phyloP scores from a whole-genome alignment of 92 coral and sea anemone species.

The Epizoanthus illoricatus region DNA sequence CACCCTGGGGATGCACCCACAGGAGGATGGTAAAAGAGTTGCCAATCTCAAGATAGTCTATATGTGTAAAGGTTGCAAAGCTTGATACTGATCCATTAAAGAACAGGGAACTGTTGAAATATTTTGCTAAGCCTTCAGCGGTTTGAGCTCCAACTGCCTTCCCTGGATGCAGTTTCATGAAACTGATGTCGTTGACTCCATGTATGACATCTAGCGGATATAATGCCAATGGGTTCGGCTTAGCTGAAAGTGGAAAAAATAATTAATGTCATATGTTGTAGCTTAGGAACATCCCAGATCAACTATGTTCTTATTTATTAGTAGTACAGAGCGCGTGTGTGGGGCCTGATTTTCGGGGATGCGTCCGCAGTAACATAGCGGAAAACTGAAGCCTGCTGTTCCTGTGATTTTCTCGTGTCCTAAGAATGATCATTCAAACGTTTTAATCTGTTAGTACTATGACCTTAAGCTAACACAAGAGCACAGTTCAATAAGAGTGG shows the following conservation, averaged over 20 bases:
- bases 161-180: conserved; percentile 9
- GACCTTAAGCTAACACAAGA: too few relatives aligned
- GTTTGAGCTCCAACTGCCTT: not conserved
- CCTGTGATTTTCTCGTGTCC: too few relatives aligned
- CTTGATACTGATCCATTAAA: conserved; percentile 19
- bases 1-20: conserved; percentile 10
- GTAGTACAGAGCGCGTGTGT: too few relatives aligned
- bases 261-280: not conserved
- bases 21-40: conserved; percentile 16
- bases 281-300: too few relatives aligned
- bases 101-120: conserved; percentile 7
- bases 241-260: not conserved
- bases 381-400: too few relatives aligned
- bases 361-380: too few relatives aligned
- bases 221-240: conserved; percentile 16
- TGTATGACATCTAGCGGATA: conserved; percentile 6
- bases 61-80: conserved; percentile 4
- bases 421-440: too few relatives aligned
- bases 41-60: not conserved
- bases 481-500: too few relatives aligned
- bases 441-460: too few relatives aligned
- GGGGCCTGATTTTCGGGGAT: too few relatives aligned
- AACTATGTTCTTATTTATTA: too few relatives aligned
- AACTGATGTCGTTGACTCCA: conserved; percentile 11
- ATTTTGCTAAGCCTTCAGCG: not conserved